Evolutionary conservation across 1,140 invertebrate species (phyloP).

Genomic region (Aphis gossypii): DNA sequence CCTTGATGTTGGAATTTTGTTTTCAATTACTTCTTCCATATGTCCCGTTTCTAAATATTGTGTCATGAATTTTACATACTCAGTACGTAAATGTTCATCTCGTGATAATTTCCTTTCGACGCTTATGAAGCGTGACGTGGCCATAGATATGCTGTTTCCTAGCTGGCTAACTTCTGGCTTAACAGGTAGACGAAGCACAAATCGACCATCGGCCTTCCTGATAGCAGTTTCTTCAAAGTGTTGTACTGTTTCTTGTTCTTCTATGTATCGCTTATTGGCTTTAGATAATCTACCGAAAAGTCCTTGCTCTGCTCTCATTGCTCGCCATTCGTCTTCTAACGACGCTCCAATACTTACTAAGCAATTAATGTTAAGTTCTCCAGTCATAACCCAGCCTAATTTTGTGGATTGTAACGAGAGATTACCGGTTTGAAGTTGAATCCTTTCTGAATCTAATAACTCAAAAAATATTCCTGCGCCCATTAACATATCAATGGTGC

Average conservation of each 20-base stretch:
- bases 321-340: no score
- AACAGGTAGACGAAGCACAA: neutral
- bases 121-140: neutral
- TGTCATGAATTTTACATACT: neutral
- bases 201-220: neutral
- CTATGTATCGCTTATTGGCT: no score
- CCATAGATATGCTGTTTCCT: neutral
- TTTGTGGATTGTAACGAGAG: no score
- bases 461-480: no score
- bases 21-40: neutral
- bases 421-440: no score
- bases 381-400: no score
- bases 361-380: no score
- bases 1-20: neutral
- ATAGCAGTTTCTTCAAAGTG: neutral
- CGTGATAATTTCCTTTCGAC: neutral
- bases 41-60: slow-evolving; percentile 3
- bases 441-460: no score
- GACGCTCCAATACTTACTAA: no score
- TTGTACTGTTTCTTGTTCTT: neutral
- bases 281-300: no score
- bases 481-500: no score
- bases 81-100: neutral
- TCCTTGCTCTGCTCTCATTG: no score
- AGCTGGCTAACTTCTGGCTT: neutral